Percentiles rank a stretch among this genome's conserved stretches.
Conservation (phyloP, 2,888 invertebrate species). For the Eurytoma californica region DNA sequence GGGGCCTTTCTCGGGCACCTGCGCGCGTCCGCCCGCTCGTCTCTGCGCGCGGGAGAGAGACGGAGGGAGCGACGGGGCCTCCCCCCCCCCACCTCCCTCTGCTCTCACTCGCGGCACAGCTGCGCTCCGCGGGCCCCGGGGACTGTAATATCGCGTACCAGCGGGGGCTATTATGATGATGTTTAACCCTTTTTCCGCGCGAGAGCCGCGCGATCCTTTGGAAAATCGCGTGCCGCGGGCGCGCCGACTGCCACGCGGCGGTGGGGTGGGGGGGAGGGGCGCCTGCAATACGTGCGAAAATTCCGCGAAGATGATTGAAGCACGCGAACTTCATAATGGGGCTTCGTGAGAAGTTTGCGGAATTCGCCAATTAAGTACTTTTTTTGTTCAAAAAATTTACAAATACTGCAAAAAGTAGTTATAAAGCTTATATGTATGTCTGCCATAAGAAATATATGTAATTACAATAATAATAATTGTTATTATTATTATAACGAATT, state of each 20-base stretch:
- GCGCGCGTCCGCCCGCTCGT: slow-evolving; percentile 10
- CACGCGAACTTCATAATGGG: no score
- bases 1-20: slow-evolving; percentile 40
- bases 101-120: neutral
- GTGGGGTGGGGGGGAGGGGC: neutral
- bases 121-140: neutral
- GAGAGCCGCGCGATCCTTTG: slow-evolving; percentile 10
- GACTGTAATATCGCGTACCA: slow-evolving; percentile 12
- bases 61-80: neutral
- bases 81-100: neutral
- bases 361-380: no score
- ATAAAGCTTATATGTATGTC: no score
- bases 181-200: slow-evolving; percentile 48
- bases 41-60: neutral
- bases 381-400: no score
- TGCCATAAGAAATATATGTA: no score
- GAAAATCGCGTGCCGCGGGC: slow-evolving; percentile 1
- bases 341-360: no score
- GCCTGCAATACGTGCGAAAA: no score
- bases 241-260: neutral
- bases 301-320: no score
- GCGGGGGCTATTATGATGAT: slow-evolving; percentile 38
- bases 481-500: no score
- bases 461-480: no score
- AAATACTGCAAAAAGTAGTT: no score